Conservation (phyloP, 1,140 invertebrate species). For the Radopholus similis region DNA sequence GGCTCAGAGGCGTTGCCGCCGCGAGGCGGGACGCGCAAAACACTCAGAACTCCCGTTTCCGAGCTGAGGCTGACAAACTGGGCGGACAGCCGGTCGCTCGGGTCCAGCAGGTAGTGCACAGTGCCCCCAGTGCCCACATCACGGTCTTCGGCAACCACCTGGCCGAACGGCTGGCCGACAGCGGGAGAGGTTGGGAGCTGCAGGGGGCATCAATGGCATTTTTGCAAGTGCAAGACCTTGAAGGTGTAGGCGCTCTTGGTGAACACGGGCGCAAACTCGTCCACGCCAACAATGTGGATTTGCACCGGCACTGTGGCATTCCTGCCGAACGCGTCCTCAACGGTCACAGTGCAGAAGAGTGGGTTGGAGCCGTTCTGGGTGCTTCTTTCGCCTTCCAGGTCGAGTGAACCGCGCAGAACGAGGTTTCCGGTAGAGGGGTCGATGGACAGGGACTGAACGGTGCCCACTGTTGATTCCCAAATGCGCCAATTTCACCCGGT, state of each 20-base stretch:
- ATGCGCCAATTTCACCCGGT: background rate
- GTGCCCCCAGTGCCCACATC: conserved; percentile 42
- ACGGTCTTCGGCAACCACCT: conserved; percentile 42
- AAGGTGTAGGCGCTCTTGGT: conserved; percentile 45
- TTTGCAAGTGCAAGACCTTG: conserved; percentile 36
- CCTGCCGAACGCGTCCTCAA: conserved; percentile 33
- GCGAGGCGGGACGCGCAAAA: background rate
- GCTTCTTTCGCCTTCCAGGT: conserved; percentile 7
- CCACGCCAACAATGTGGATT: conserved; percentile 44
- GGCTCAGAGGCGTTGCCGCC: background rate
- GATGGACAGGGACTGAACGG: background rate
- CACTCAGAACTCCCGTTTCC: background rate
- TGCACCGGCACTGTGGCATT: conserved; percentile 44
- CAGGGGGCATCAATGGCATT: conserved; percentile 15
- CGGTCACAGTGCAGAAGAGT: conserved; percentile 40
- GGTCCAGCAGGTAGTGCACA: conserved; percentile 41
- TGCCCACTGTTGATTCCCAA: background rate
- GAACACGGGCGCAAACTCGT: conserved; percentile 56
- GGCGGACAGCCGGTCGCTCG: background rate
- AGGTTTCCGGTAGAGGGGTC: conserved; percentile 40
- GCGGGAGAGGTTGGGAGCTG: conserved; percentile 41
- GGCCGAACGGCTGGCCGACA: conserved; percentile 36
- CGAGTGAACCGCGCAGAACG: conserved; percentile 7
- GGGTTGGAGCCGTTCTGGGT: background rate
- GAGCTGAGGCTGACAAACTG: background rate